Base-by-base conservation (phyloP, 2,888 invertebrate genomes). In the Thyatira batis region DNA sequence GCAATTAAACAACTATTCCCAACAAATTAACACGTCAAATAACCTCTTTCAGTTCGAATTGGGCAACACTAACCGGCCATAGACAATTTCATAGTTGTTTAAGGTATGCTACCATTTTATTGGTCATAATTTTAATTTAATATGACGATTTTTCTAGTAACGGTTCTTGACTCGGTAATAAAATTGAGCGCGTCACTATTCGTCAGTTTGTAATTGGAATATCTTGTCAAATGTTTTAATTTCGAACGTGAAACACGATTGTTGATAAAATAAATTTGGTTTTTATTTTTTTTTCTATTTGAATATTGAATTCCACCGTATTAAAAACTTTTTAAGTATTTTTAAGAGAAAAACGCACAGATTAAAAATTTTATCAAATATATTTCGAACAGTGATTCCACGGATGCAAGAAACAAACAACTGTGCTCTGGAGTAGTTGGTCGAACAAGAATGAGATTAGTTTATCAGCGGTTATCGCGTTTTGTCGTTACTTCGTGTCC, bases 361-460 rank as follows among this genome's bases (percentile, higher is more conserved):
- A 39, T 17, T 39, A n/a, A 13, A 33, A 39, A 9, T 17, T 21
- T 51, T 53, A 46, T 20, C 50, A 55, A 53, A 49, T 50, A 49
- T 44, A 55, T 55, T 39, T 57, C 27, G 28, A 48, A 48, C 48
- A 17, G 27, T 20, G 48, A 48, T 48, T 69, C 68, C 73, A 73
- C 74, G 75, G 71, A 78, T 76, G 71, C 73, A 76, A 75, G 80
- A 79, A 83, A 81, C 78, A 82, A 82, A 84, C 87, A 80, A 76
- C 76, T 84, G 84, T 74, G 77, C 76, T 75, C 76, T 77, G 69
- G 72, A 78, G 78, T 70, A 75, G 83, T 82, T 77, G 73, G 76
- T 78, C 79, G 78, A 80, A 83, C 89, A 80, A 85, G 84, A 89
- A 80, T 86, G 84, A 88, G 88, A 89, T 89, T 90, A 78, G 71